A percentile compares a stretch with the other conserved stretches of the same genome.
Evolutionary conservation across 2,113 vertebrate species (phyloP).

Genomic region (Odontesthes bonariensis): DNA sequence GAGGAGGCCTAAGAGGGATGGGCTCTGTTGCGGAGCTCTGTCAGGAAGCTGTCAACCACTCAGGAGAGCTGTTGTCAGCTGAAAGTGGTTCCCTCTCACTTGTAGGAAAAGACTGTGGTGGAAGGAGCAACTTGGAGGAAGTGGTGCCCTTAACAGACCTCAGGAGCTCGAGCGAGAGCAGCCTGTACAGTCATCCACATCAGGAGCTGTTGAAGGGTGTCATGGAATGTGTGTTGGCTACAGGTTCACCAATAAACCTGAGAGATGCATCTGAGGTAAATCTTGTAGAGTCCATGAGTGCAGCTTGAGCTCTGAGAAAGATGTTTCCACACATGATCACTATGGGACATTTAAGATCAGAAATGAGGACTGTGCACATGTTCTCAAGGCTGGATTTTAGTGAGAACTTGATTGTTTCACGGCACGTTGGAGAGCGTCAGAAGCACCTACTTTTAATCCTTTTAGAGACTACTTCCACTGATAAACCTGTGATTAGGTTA

Average conservation of each 20-base stretch:
- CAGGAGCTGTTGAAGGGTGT: slow-evolving; percentile 56
- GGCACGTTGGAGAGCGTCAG: not conserved
- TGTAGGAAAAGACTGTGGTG: slow-evolving; percentile 37
- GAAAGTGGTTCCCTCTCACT: slow-evolving; percentile 56
- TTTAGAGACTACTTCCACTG: slow-evolving; percentile 29
- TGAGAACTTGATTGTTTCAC: not conserved
- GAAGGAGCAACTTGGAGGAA: slow-evolving; percentile 47
- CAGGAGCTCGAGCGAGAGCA: slow-evolving; percentile 11
- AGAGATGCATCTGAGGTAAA: slow-evolving; percentile 65
- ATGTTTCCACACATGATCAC: not conserved
- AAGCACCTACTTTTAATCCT: slow-evolving; percentile 44
- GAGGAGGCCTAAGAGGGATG: slow-evolving; percentile 43
- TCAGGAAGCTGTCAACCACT: slow-evolving; percentile 57
- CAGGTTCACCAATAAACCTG: slow-evolving; percentile 60
- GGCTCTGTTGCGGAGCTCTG: slow-evolving; percentile 60
- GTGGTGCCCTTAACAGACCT: slow-evolving; percentile 26
- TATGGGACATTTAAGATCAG: not conserved
- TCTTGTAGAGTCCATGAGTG: not conserved
- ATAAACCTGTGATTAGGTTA: slow-evolving; percentile 36
- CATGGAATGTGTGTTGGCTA: slow-evolving; percentile 61
- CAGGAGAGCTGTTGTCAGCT: slow-evolving; percentile 51
- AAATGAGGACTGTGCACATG: not conserved
- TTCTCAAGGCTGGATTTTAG: not conserved
- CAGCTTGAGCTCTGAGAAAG: not conserved
- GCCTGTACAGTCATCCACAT: slow-evolving; percentile 31